phyloP scores from a whole-genome alignment of 2,888 invertebrate genomes.

The Adela reaumurella region DNA sequence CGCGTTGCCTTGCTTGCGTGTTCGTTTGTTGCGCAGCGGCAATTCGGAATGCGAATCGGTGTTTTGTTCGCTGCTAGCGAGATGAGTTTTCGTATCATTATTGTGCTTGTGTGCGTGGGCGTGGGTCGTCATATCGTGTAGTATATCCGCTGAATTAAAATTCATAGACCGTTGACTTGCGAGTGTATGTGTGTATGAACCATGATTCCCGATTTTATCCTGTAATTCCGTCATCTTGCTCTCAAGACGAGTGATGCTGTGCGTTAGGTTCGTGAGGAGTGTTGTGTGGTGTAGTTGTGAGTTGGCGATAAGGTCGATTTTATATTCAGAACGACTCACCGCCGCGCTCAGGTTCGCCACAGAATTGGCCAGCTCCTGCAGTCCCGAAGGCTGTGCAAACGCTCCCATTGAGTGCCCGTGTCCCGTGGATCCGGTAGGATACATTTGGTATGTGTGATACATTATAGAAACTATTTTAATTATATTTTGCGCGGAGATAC shows the following conservation, averaged over 20 bases:
- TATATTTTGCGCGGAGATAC: background rate
- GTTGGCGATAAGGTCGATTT: background rate
- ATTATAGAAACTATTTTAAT: background rate
- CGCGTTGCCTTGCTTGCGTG: too few relatives aligned
- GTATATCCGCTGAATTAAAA: background rate
- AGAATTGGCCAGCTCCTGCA: background rate
- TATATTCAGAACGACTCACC: background rate
- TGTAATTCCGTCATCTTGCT: background rate
- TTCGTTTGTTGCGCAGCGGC: too few relatives aligned
- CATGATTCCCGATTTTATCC: background rate
- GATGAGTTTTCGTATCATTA: too few relatives aligned
- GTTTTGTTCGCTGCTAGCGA: too few relatives aligned
- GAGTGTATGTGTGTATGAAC: background rate
- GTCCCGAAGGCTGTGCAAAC: background rate
- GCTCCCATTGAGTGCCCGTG: background rate
- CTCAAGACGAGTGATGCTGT: background rate
- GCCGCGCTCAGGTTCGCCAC: background rate
- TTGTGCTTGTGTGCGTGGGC: too few relatives aligned
- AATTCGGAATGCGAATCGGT: too few relatives aligned
- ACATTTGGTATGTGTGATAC: background rate
- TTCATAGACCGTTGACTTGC: background rate
- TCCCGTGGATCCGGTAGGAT: background rate
- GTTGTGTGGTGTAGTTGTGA: background rate
- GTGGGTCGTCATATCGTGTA: too few relatives aligned
- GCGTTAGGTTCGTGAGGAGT: background rate